Evolutionary conservation across 2,113 vertebrate species (phyloP), one percentile per base, ranked within the genome.

Genomic region (Gobio gobio): DNA sequence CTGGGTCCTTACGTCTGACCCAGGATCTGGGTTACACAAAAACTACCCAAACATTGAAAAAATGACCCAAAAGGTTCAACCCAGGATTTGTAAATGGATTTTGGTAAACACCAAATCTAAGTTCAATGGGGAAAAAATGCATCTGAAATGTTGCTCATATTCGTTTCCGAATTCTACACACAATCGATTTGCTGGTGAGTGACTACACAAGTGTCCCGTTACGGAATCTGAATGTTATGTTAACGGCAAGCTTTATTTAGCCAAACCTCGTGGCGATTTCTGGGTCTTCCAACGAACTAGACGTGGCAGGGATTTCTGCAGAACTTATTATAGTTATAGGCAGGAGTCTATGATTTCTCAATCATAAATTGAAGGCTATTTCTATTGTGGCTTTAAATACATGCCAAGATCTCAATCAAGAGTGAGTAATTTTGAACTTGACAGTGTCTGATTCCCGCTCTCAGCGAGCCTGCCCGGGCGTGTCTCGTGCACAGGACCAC

Each of bases 381-480:
- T 45, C n/a, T 12, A 3, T n/a, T 64, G 40, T 64, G 40, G 40
- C 24, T 79, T 79, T 43, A 47, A 43, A 63, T 59, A 33, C 20
- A 40, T 59, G 24, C 24, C 56, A 26, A 20, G 49, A 56, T 85
- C 64, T 88, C 73, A 49, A 68, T 75, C 33, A 79, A 78, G 58
- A 20, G 77, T 45, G 61, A 26, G n/a, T 63, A 3, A 58, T 43
- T 84, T 66, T 88, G 80, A 79, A 82, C 77, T 82, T 85, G 86
- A 82, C 84, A 83, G 84, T 68, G 5, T 12, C 6, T 61, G 61
- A 68, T 86, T 75, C 66, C 64, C 74, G 83, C 66, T 49, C 6
- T 86, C 63, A 40, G 20, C 47, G 47, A 86, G 58, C 80, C 54
- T 86, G 87, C 26, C 80, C 78, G 56, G 84, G 64, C 87, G 51